Percentiles rank a stretch among this genome's conserved stretches.
phyloP scores from a whole-genome alignment of 2,113 vertebrate genomes.

The Miniopterus natalensis region DNA sequence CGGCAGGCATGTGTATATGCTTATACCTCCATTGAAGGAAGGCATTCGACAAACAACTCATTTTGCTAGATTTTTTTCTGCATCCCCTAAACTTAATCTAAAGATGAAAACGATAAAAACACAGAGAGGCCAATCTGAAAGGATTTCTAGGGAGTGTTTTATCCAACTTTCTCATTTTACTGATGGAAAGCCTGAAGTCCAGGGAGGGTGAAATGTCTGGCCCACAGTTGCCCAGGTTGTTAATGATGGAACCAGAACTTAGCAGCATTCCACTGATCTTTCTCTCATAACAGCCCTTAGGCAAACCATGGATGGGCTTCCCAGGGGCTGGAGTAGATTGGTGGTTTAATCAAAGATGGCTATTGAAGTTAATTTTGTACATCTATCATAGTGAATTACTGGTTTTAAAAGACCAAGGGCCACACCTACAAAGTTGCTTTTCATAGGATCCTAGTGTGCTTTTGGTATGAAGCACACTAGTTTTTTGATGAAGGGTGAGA shows the following conservation, averaged over 20 bases:
- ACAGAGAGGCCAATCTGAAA: not conserved
- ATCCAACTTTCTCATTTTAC: not conserved
- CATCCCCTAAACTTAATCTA: not conserved
- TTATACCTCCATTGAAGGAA: not conserved
- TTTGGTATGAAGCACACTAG: not conserved
- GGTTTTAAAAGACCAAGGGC: not conserved
- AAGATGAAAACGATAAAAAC: not conserved
- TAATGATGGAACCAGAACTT: not conserved
- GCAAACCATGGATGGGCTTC: not conserved
- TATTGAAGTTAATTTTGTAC: constrained; percentile 16
- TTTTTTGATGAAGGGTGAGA: not conserved
- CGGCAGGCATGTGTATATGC: fast-evolving
- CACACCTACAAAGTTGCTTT: not conserved
- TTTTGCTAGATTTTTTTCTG: not conserved
- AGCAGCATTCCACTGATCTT: not conserved
- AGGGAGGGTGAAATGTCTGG: not conserved
- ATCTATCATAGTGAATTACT: not conserved
- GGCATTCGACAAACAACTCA: not conserved
- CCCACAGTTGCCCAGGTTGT: not conserved
- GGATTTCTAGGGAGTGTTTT: not conserved
- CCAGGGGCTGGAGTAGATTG: not conserved
- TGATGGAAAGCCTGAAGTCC: not conserved
- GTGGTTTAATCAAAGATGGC: constrained; percentile 28
- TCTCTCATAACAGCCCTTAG: not conserved
- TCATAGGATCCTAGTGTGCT: not conserved